A percentile compares a stretch with the other conserved stretches of the same genome.
Evolutionary conservation across 2,888 invertebrate genomes (phyloP).

Genomic region (Tortrix viridana): DNA sequence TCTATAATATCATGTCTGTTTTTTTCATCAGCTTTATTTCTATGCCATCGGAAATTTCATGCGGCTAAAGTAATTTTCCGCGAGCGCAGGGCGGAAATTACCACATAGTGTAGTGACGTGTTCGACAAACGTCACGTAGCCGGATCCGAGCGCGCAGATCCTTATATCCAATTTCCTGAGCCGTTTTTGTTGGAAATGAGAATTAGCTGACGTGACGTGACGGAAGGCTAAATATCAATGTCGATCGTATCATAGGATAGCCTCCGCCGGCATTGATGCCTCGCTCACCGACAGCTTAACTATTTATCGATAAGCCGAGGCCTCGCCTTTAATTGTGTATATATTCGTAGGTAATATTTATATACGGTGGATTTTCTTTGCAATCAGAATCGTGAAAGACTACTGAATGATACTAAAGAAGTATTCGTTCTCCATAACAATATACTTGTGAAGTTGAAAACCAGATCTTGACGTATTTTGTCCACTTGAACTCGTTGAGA

Average conservation of each 20-base stretch:
- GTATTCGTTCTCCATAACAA: constrained; percentile 2
- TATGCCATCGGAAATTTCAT: constrained; percentile 79
- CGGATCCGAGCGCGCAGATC: constrained; percentile 80
- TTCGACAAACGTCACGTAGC: constrained; percentile 84
- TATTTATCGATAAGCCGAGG: constrained; percentile 26
- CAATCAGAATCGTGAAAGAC: not conserved
- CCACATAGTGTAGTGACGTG: constrained; percentile 83
- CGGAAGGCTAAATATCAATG: constrained; percentile 77
- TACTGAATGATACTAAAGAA: not conserved
- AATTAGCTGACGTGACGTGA: constrained; percentile 81
- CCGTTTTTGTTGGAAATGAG: constrained; percentile 81
- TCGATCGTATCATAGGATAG: constrained; percentile 56
- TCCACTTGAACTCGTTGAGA: constrained; percentile 47
- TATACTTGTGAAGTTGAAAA: constrained; percentile 28
- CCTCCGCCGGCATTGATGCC: constrained; percentile 33
- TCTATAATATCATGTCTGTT: constrained; percentile 42
- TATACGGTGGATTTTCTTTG: too few species aligned
- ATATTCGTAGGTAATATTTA: too few species aligned
- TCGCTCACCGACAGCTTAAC: constrained; percentile 28
- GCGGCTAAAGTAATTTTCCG: constrained; percentile 83
- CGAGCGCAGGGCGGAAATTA: constrained; percentile 81
- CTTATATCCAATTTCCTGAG: constrained; percentile 83
- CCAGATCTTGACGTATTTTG: constrained; percentile 27
- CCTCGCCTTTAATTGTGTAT: too few species aligned
- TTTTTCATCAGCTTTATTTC: constrained; percentile 72